Percentiles rank a stretch among this genome's conserved stretches.
Conservation (phyloP, 2,113 vertebrate genomes). For the Setophaga petechia region DNA sequence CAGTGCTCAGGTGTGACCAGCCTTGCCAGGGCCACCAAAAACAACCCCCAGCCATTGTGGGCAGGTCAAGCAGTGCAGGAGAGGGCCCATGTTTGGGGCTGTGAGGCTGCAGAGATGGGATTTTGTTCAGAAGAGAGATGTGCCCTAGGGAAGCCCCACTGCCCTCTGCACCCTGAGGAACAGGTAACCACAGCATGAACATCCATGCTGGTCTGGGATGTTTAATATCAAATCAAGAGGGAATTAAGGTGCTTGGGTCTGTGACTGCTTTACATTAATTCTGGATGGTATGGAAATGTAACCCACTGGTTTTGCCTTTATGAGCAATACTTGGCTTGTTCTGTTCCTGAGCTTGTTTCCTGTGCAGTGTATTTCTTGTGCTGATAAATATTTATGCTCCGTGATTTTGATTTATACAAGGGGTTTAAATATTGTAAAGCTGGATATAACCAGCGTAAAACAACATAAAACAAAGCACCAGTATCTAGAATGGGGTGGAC, state of each 20-base stretch:
- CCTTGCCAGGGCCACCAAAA: background rate
- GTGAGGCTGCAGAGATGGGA: background rate
- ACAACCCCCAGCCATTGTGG: rapidly evolving
- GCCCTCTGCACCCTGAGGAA: background rate
- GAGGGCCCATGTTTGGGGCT: background rate
- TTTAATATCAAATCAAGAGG: background rate
- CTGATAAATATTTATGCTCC: slow-evolving; percentile 67
- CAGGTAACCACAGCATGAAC: rapidly evolving
- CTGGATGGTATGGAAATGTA: background rate
- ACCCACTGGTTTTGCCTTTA: background rate
- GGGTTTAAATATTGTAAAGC: slow-evolving; percentile 53
- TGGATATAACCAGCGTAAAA: slow-evolving; percentile 3
- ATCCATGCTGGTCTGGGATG: background rate
- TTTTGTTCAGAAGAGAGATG: background rate
- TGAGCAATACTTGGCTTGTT: slow-evolving; percentile 23
- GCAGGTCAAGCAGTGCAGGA: background rate
- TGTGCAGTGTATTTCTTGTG: slow-evolving; percentile 42
- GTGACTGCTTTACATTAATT: background rate
- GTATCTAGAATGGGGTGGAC: background rate
- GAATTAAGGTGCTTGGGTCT: background rate
- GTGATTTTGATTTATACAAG: slow-evolving; percentile 55
- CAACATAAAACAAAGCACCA: slow-evolving; percentile 19
- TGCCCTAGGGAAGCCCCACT: background rate
- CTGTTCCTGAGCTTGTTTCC: slow-evolving; percentile 14
- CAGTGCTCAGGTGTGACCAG: background rate